These are phyloP conservation scores for Panthera leo DNA, from an alignment of 2,113 vertebrate species.

Conservation along the genomic window DNA sequence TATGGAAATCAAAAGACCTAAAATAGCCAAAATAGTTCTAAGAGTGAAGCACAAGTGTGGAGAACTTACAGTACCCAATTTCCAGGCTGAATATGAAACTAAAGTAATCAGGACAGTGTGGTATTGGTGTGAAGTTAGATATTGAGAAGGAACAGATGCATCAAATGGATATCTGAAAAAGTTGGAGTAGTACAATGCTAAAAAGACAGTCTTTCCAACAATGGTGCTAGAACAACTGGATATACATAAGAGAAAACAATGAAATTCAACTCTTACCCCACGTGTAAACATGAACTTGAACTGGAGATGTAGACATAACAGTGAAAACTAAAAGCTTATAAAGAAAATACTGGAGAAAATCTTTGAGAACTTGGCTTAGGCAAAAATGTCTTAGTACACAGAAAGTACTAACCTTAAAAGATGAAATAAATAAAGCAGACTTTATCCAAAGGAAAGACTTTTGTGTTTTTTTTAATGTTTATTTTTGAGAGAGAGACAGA, in stretches of 20 bases:
- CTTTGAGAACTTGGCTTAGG: not conserved
- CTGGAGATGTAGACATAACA: not conserved
- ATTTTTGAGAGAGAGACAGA: no score
- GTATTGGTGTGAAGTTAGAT: not conserved
- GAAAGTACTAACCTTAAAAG: not conserved
- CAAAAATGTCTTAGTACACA: not conserved
- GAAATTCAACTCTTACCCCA: not conserved
- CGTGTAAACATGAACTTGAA: not conserved
- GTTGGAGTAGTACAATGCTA: not conserved
- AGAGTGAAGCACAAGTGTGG: not conserved
- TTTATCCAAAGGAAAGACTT: not conserved
- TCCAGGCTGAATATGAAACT: not conserved
- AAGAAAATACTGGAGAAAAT: not conserved
- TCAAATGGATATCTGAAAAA: not conserved
- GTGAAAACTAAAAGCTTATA: not conserved
- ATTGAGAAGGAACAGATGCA: not conserved
- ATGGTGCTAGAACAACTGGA: not conserved
- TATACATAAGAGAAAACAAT: not conserved
- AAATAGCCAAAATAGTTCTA: not conserved
- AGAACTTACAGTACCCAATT: not conserved
- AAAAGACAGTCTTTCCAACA: not conserved
- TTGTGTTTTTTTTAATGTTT: no score
- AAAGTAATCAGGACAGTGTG: not conserved
- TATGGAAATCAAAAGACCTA: not conserved
- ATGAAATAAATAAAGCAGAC: not conserved